Percentiles rank a stretch among this genome's conserved stretches.
These are phyloP conservation scores for Rhynchopsitta pachyrhyncha DNA, from an alignment of 2,113 vertebrate species.

Conservation along the genomic window DNA sequence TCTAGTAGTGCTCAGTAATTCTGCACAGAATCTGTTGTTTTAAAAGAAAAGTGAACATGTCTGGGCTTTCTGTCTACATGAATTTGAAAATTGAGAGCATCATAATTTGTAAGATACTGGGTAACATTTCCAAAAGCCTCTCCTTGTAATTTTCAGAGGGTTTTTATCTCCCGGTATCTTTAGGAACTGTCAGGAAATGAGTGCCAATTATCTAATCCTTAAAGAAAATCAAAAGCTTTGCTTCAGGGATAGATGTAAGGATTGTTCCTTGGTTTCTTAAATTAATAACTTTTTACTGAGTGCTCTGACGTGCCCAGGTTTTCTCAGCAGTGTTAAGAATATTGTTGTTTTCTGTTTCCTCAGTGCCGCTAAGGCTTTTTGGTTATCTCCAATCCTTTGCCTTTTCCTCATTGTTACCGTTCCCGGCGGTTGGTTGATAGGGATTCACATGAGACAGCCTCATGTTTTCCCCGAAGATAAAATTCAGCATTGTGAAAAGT, in stretches of 20 bases:
- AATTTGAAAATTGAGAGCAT: neutral
- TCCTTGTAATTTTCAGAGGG: neutral
- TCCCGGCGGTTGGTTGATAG: neutral
- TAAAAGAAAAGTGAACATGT: neutral
- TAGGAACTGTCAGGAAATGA: neutral
- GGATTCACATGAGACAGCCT: neutral
- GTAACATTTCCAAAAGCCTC: neutral
- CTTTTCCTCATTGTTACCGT: rapidly evolving
- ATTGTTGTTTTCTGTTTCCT: neutral
- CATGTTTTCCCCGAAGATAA: neutral
- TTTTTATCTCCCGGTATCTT: neutral
- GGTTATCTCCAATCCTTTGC: neutral
- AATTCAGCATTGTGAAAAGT: neutral
- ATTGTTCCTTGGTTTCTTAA: neutral
- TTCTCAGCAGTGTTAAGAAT: neutral
- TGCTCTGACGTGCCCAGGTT: neutral
- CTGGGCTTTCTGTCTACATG: neutral
- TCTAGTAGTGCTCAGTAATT: neutral
- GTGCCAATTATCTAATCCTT: neutral
- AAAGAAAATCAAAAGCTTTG: neutral
- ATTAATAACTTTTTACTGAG: neutral
- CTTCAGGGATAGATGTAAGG: neutral
- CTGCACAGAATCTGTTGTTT: neutral
- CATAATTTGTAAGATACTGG: neutral
- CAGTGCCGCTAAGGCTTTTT: neutral